Percentiles rank a stretch among this genome's conserved stretches.
phyloP scores from a whole-genome alignment of 2,797 vertebrate species.

The Adelosebastes latens region DNA sequence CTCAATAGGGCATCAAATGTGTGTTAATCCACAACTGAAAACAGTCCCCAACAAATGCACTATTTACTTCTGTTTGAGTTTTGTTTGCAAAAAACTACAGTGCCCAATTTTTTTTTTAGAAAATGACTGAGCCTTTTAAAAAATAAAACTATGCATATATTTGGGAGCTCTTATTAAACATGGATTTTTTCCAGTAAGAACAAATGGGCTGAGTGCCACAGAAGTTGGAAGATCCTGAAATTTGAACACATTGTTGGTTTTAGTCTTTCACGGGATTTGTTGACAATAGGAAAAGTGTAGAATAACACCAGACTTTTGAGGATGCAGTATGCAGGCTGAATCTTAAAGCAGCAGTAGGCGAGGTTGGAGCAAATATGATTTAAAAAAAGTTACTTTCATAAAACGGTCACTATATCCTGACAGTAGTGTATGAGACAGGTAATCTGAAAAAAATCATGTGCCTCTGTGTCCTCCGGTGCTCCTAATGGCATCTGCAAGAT shows the following conservation, averaged over 20 bases:
- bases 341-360: no score
- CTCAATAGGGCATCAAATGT: neutral
- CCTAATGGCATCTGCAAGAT: no score
- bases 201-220: neutral
- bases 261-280: neutral
- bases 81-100: neutral
- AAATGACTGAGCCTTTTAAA: neutral
- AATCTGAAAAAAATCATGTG: no score
- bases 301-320: neutral
- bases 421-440: no score
- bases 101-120: neutral
- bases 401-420: no score
- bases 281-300: neutral
- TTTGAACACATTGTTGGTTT: neutral
- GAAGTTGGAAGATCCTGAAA: neutral
- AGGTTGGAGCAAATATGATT: no score
- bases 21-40: neutral
- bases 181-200: neutral
- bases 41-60: neutral
- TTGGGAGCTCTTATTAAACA: neutral
- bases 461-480: no score
- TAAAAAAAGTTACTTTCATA: no score
- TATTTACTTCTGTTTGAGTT: neutral
- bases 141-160: neutral
- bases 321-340: neutral